Percentiles rank a stretch among this genome's conserved stretches.
These are phyloP conservation scores for Zaprionus africanus DNA, from an alignment of 1,140 invertebrate species.

Conservation along the genomic window DNA sequence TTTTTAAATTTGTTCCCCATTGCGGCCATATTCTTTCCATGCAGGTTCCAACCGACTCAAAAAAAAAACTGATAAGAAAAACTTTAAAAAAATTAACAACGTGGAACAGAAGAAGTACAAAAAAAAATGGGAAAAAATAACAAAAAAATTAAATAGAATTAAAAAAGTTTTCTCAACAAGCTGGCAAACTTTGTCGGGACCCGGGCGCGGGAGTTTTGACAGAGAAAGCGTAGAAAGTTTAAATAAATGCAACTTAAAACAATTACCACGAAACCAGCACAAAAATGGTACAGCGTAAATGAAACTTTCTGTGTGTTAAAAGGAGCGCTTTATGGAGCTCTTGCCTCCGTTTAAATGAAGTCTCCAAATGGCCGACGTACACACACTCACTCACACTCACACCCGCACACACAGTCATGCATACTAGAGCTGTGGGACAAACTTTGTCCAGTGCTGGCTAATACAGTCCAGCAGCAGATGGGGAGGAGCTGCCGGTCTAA, in stretches of 20 bases:
- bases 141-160: slow-evolving; percentile 52
- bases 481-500: slow-evolving; percentile 5
- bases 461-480: slow-evolving; percentile 2
- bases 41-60: slow-evolving; percentile 22
- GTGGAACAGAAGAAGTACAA: slow-evolving; percentile 16
- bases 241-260: slow-evolving; percentile 78
- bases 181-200: slow-evolving; percentile 44
- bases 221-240: slow-evolving; percentile 54
- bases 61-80: slow-evolving; percentile 62
- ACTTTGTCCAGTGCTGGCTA: slow-evolving; percentile 27
- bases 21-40: slow-evolving; percentile 2
- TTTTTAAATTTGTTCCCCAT: slow-evolving; percentile 31
- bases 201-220: slow-evolving; percentile 17
- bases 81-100: slow-evolving; percentile 73
- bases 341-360: slow-evolving; percentile 66
- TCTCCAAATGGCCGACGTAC: slow-evolving; percentile 49
- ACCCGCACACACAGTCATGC: background rate
- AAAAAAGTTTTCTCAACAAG: slow-evolving; percentile 60
- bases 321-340: slow-evolving; percentile 48
- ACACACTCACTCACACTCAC: background rate
- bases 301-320: slow-evolving; percentile 50
- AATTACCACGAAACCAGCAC: slow-evolving; percentile 63
- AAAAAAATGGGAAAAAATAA: slow-evolving; percentile 21
- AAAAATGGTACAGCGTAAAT: slow-evolving; percentile 46
- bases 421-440: slow-evolving; percentile 23